Evolutionary conservation across 1,140 invertebrate species (phyloP), one percentile per base, ranked within the genome.

Genomic region (Scaptomyza graminum): DNA sequence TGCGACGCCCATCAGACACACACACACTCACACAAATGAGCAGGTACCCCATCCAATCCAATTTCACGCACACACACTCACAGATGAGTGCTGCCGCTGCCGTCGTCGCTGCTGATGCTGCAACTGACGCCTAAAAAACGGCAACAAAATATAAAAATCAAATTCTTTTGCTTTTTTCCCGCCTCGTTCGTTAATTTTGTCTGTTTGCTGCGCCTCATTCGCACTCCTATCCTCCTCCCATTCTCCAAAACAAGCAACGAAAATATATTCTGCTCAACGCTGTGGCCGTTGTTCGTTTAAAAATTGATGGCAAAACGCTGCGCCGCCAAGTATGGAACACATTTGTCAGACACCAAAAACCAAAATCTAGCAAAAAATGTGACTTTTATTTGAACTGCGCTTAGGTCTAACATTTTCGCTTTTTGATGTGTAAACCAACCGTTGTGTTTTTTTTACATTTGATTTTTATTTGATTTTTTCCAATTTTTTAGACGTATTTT

Each of bases 101-200:
- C 7, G 54, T 12, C 8, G 63, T 22, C 34, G 18, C 39, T 43
- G 66, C 57, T 41, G 18, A 52, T 56, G 67, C 15, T 82, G 82
- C 74, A 78, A 64, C 66, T 78, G 83, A 75, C 71, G 82, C 83
- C 82, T 85, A 85, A 85, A 85, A 85, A 85, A 85, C 74, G 82
- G 67, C 82, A 87, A 87, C 70, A 77, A 81, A 87, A 78, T 78
- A 88, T 74, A 88, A 87, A 85, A 85, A 85, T 85, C 82, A 87
- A 87, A 85, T 82, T 85, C 75, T 69, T 77, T 25, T 54, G 47
- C 68, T 57, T 69, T 69, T 77, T 77, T 39, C 51, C 70, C 70
- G 71, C 49, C 67, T 74, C 68, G 60, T 82, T 87, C 74, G 78
- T 87, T 85, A 87, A 85, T 85, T 87, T 85, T 50, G 55, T 41